A percentile compares a stretch with the other conserved stretches of the same genome.
phyloP scores from a whole-genome alignment of 2,113 vertebrate genomes.

The Serinus canaria region DNA sequence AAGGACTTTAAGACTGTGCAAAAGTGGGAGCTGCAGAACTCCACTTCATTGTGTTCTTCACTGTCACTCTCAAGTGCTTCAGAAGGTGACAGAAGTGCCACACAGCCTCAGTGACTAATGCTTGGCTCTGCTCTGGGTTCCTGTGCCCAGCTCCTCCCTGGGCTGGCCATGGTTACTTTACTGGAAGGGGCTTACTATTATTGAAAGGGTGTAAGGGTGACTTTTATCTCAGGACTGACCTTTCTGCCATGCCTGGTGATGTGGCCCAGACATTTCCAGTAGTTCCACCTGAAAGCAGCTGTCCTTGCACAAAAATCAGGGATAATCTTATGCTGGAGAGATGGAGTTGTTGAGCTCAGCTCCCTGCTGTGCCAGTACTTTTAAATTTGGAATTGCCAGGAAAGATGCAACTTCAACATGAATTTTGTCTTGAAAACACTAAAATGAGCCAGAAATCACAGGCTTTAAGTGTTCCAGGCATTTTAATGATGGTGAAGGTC shows the following conservation, averaged over 20 bases:
- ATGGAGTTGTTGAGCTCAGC: background rate
- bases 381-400: slow-evolving; percentile 28
- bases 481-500: slow-evolving; percentile 14
- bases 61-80: background rate
- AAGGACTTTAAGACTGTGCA: background rate
- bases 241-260: background rate
- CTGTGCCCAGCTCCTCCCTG: background rate
- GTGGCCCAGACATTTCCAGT: background rate
- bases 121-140: background rate
- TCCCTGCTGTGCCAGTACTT: background rate
- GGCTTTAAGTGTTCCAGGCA: background rate
- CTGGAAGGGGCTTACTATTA: background rate
- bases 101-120: background rate
- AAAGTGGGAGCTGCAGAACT: background rate
- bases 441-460: slow-evolving; percentile 26
- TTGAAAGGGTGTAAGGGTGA: background rate
- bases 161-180: background rate
- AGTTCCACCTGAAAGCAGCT: background rate
- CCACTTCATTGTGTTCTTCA: background rate
- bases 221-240: background rate
- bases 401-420: background rate
- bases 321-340: background rate
- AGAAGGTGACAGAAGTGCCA: background rate
- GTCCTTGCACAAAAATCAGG: background rate
- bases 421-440: slow-evolving; percentile 13